These are phyloP conservation scores for Mya arenaria DNA, from an alignment of 1,140 invertebrate species.

Conservation along the genomic window DNA sequence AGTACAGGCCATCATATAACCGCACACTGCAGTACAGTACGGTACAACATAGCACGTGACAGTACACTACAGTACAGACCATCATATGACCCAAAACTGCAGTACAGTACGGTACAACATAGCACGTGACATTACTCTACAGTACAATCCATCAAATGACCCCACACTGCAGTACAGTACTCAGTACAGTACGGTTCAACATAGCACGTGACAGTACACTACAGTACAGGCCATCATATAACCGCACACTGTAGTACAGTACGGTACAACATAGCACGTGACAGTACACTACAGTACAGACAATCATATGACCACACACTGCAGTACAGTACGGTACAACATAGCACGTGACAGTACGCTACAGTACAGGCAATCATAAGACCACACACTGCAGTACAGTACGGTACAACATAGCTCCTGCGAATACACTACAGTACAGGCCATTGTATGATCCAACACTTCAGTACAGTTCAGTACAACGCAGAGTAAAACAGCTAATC, in stretches of 20 bases:
- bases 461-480: neutral
- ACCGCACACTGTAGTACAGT: neutral
- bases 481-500: slow-evolving; percentile 39
- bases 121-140: too few relatives aligned
- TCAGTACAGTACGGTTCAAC: neutral
- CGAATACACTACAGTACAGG: too few relatives aligned
- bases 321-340: neutral
- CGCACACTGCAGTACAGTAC: too few relatives aligned
- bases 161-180: neutral
- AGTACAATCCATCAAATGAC: too few relatives aligned
- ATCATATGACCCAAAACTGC: neutral
- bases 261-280: neutral
- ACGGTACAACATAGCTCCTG: too few relatives aligned
- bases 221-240: neutral
- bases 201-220: neutral
- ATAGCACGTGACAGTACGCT: neutral
- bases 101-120: too few relatives aligned
- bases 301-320: neutral
- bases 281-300: neutral
- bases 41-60: too few relatives aligned
- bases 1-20: too few relatives aligned
- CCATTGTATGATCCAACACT: too few relatives aligned
- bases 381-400: neutral
- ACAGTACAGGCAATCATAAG: neutral
- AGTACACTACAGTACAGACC: neutral